Conservation (phyloP, 2,797 vertebrate species). For the Manis javanica region DNA sequence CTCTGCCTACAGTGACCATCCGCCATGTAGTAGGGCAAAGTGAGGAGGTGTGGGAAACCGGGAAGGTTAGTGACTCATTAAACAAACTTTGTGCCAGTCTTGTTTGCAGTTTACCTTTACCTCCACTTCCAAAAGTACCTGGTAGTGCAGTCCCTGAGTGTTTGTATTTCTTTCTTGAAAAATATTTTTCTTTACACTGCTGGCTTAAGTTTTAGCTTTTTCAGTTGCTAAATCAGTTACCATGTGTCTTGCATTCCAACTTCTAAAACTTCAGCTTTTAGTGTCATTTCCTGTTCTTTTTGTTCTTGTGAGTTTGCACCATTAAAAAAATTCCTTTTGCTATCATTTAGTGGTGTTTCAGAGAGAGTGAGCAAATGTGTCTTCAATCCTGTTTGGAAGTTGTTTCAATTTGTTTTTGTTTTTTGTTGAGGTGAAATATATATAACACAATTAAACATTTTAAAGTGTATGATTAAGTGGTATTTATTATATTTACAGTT, state of each 20-base stretch:
- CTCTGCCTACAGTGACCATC: neutral
- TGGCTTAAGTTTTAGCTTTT: conserved; percentile 49
- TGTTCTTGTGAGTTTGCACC: conserved; percentile 14
- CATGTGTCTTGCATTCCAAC: neutral
- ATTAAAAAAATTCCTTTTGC: neutral
- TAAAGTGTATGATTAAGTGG: neutral
- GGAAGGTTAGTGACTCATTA: neutral
- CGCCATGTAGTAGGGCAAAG: neutral
- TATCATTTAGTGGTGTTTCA: neutral
- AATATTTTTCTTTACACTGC: conserved; percentile 46
- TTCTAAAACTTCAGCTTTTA: conserved; percentile 53
- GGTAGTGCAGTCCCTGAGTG: conserved; percentile 21
- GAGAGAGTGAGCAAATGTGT: neutral
- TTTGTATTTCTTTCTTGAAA: conserved; percentile 11
- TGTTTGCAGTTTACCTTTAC: conserved; percentile 45
- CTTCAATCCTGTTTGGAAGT: neutral
- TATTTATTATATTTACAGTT: neutral
- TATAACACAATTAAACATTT: neutral
- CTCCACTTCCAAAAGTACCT: conserved; percentile 4
- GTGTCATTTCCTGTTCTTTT: conserved; percentile 37
- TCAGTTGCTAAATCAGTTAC: conserved; percentile 53
- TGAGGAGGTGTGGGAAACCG: conserved; percentile 1
- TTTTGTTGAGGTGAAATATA: conserved; percentile 31
- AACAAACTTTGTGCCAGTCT: neutral
- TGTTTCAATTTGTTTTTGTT: neutral